Conservation (phyloP, 2,888 invertebrate genomes). For the Tenthredo scrophulariae region DNA sequence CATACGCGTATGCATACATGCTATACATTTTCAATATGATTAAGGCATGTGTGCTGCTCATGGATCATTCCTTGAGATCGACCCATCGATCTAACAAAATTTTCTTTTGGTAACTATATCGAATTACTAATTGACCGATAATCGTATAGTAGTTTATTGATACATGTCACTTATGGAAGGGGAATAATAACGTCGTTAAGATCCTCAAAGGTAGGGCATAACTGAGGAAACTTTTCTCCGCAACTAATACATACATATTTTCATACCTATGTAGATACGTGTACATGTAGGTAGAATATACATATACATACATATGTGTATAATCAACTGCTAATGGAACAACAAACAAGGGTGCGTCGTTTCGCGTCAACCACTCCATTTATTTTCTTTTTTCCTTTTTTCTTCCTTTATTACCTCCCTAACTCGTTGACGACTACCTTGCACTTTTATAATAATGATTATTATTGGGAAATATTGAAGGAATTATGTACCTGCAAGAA, state of each 20-base stretch:
- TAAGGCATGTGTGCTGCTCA: neutral
- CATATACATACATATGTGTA: neutral
- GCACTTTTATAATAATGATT: constrained; percentile 20
- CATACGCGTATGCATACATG: no score
- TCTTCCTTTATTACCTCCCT: no score
- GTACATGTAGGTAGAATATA: neutral
- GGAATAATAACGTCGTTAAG: neutral
- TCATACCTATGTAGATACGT: neutral
- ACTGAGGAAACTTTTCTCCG: neutral
- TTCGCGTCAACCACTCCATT: neutral
- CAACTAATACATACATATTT: neutral
- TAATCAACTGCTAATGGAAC: constrained; percentile 65
- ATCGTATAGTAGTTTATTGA: neutral
- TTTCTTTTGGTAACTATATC: neutral
- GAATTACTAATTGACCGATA: constrained; percentile 19
- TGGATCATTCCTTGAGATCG: neutral
- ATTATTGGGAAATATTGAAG: neutral
- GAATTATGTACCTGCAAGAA: neutral
- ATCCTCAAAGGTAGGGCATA: neutral
- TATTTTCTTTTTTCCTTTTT: no score
- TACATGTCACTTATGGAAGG: neutral
- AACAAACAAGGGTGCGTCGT: constrained; percentile 64
- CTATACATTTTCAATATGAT: neutral
- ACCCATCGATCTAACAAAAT: neutral
- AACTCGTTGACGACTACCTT: neutral